A percentile compares a stretch with the other conserved stretches of the same genome.
Evolutionary conservation across 2,113 vertebrate species (phyloP).

Genomic region (Mellivora capensis): DNA sequence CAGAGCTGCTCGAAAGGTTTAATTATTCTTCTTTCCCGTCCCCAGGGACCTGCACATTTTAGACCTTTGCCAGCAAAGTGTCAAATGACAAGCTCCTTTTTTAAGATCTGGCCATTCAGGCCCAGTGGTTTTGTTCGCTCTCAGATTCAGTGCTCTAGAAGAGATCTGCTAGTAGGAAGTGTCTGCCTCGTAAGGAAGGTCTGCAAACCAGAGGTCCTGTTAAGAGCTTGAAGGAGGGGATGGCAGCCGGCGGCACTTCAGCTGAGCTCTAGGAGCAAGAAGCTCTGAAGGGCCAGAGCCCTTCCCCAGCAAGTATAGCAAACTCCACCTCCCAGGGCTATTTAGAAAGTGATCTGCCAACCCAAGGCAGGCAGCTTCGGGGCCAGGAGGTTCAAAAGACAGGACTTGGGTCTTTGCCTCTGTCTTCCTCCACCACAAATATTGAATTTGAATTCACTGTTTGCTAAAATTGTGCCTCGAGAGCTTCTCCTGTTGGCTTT

Average conservation of each 20-base stretch:
- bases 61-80: slow-evolving; percentile 7
- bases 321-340: neutral
- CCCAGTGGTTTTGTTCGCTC: neutral
- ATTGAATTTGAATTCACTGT: neutral
- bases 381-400: neutral
- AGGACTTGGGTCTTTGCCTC: neutral
- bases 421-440: neutral
- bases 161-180: slow-evolving; percentile 13
- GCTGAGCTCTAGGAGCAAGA: neutral
- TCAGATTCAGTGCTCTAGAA: neutral
- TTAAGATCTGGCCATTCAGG: neutral
- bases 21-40: slow-evolving; percentile 26
- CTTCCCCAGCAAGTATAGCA: neutral
- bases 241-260: neutral
- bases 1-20: neutral
- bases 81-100: slow-evolving; percentile 17
- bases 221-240: neutral
- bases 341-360: neutral
- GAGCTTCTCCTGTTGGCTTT: neutral
- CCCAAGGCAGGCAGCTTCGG: neutral
- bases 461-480: neutral
- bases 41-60: neutral
- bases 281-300: neutral
- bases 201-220: neutral
- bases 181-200: neutral